Conservation (phyloP, 2,888 invertebrate species). For the Tortricodes alternella region DNA sequence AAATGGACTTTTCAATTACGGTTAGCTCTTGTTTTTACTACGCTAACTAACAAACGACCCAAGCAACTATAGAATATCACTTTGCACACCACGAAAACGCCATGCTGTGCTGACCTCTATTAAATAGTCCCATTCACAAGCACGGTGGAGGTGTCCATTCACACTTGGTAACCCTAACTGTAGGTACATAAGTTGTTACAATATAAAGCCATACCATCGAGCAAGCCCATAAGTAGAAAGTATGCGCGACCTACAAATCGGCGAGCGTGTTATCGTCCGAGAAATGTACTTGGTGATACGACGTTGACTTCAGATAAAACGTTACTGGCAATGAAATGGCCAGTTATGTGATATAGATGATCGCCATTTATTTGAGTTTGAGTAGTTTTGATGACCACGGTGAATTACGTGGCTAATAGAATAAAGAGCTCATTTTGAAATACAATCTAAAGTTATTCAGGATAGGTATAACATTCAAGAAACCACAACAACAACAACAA, state of each 20-base stretch:
- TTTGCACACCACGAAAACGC: background rate
- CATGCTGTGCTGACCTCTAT: background rate
- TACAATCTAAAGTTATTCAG: background rate
- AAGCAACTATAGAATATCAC: no score
- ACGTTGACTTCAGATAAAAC: background rate
- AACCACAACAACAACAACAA: no score
- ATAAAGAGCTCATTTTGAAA: no score
- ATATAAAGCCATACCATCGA: slow-evolving; percentile 16
- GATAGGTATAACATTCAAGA: no score
- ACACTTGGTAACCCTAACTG: background rate
- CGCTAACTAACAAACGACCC: no score
- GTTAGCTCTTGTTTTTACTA: no score
- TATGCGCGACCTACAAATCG: slow-evolving; percentile 52
- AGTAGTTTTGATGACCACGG: background rate
- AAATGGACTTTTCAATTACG: no score
- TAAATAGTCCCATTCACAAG: slow-evolving; percentile 1
- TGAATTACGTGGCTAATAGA: background rate
- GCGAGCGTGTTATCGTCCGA: slow-evolving; percentile 37
- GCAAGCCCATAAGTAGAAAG: slow-evolving; percentile 49
- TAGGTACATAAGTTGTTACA: slow-evolving; percentile 2
- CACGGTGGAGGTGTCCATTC: slow-evolving; percentile 11
- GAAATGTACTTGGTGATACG: slow-evolving; percentile 13
- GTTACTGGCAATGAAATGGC: slow-evolving; percentile 1
- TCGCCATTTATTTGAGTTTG: slow-evolving; percentile 18
- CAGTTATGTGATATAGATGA: slow-evolving; percentile 3